Conservation (phyloP, 2,797 vertebrate species). For the Silurus aristotelis region DNA sequence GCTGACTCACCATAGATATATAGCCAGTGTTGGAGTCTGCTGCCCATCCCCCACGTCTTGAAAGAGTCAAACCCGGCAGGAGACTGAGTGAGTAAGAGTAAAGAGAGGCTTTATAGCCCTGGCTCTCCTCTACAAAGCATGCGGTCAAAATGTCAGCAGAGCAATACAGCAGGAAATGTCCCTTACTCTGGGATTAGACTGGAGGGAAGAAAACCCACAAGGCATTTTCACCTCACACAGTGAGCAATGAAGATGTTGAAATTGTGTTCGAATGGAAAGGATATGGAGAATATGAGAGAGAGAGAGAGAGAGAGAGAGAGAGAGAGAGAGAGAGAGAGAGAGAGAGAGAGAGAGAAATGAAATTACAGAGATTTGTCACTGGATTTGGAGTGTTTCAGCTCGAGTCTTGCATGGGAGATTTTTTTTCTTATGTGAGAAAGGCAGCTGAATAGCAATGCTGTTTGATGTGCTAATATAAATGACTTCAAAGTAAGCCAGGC, state of each 20-base stretch:
- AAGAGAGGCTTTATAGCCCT: conserved; percentile 36
- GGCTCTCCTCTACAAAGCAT: conserved; percentile 47
- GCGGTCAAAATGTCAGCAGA: conserved; percentile 51
- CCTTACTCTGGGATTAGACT: conserved; percentile 42
- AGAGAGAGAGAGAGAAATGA: conserved; percentile 2
- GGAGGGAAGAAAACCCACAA: conserved; percentile 37
- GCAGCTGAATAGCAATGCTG: conserved; percentile 37
- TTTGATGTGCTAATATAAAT: conserved; percentile 58
- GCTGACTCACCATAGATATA: neutral
- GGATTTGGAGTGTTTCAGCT: conserved; percentile 43
- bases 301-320: conserved; percentile 21
- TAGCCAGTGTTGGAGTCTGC: neutral
- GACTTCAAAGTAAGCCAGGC: conserved; percentile 49
- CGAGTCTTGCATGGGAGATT: conserved; percentile 31
- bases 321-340: conserved; percentile 11
- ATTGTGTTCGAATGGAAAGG: conserved; percentile 15
- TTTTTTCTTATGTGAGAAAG: conserved; percentile 40
- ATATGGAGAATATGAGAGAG: conserved; percentile 11
- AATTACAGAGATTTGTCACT: conserved; percentile 38
- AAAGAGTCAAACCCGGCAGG: conserved; percentile 12
- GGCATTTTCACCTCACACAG: conserved; percentile 36
- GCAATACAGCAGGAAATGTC: conserved; percentile 49
- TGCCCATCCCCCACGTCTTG: conserved; percentile 11
- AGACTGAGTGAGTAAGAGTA: conserved; percentile 18
- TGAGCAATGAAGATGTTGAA: conserved; percentile 40